A percentile compares a stretch with the other conserved stretches of the same genome.
Evolutionary conservation across 2,888 invertebrate genomes (phyloP).

Genomic region (Eilema griseolum): DNA sequence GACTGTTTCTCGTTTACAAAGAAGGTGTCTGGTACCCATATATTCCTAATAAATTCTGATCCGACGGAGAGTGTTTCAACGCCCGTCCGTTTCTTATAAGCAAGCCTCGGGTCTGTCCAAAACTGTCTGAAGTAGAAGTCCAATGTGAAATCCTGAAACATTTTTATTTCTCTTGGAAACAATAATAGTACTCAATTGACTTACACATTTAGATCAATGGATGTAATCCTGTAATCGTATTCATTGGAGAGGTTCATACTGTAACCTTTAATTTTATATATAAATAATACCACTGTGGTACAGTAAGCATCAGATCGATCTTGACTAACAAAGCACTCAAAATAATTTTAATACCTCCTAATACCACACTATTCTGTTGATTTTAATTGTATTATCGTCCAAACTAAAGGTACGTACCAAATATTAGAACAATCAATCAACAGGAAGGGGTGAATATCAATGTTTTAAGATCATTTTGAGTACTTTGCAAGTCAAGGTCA

Average conservation of each 20-base stretch:
- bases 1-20: conserved; percentile 99
- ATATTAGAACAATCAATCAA: too few relatives aligned
- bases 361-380: too few relatives aligned
- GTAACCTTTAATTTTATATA: background rate
- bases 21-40: conserved; percentile 99
- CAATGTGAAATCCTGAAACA: conserved; percentile 95
- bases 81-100: conserved; percentile 94
- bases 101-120: conserved; percentile 98
- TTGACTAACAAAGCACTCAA: too few relatives aligned
- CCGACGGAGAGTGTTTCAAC: conserved; percentile 97
- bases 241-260: conserved; percentile 24
- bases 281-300: conserved; percentile 31
- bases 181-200: conserved; percentile 34
- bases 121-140: conserved; percentile 99
- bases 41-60: conserved; percentile 98
- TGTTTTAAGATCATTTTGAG: too few relatives aligned
- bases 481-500: too few relatives aligned
- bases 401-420: too few relatives aligned
- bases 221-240: conserved; percentile 38
- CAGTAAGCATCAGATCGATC: too few relatives aligned
- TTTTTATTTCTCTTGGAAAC: conserved; percentile 40
- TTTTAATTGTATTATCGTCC: too few relatives aligned
- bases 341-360: too few relatives aligned
- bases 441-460: too few relatives aligned
- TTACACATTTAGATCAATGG: conserved; percentile 43